Evolutionary conservation across 2,797 vertebrate species (phyloP), one percentile per base, ranked within the genome.

Genomic region (Danio aesculapii): DNA sequence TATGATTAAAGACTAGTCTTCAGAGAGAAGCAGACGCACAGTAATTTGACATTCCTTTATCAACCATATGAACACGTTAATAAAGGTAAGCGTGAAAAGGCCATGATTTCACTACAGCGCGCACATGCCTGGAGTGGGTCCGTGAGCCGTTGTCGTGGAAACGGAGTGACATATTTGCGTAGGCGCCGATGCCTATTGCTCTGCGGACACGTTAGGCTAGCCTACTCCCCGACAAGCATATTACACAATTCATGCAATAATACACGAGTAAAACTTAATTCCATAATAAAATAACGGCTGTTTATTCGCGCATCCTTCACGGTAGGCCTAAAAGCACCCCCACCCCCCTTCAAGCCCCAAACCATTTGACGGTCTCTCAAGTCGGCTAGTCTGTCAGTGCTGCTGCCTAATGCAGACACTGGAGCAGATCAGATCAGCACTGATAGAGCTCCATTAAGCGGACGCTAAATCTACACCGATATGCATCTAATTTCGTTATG

Each of bases 81-180:
- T 53, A 66, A 72, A 83, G 67, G 39, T 68, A 64, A 62, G 67
- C 63, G 68, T 68, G 47, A 80, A 72, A 67, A 73, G 14, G 64
- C 63, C 68, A 64, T 80, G 78, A 77, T 78, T 71, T 72, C 74
- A 39, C 75, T 62, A 64, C 72, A 74, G 47, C 52, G 52, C 71
- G 70, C 79, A 55, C 81, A 62, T 75, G 81, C 75, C 75, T 77
- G 43, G 77, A 83, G 85, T 81, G 79, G 66, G 77, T 87, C 84
- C 73, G 77, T 53, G 83, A 81, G 77, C 79, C 79, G 86, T 89
- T 86, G 88, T 86, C 84, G 66, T 89, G 88, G 85, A 85, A 88
- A 87, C 85, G 81, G 75, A 85, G 84, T 85, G 86, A 88, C 86
- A 88, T 86, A 83, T 84, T 88, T 86, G 86, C 84, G 82, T 87